Evolutionary conservation across 1,140 invertebrate genomes (phyloP), one percentile per base, ranked within the genome.

Genomic region (Aphidius ervi): DNA sequence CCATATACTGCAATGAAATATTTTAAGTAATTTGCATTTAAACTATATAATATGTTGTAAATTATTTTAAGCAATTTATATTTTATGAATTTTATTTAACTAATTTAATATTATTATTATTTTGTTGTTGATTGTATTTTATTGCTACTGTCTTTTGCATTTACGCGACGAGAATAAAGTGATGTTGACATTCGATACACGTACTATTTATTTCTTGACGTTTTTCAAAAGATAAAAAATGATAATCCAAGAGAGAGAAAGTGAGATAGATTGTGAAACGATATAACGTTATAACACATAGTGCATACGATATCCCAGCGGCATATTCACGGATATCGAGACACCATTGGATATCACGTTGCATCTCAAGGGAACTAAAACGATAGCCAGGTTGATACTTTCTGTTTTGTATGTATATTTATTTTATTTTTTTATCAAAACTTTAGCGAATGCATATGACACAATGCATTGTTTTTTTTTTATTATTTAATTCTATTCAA

Each of bases 241-340:
- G 39, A 31, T 31, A 31, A 31, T 31, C 2, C 23, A 2, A 31
- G 23, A 31, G 23, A 31, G 4, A 31, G 4, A 31, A 31, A 31
- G 23, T 40, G 40, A 9, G 9, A 54, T 54, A n/a, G 58, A 49
- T 49, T 62, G 61, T 31, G 23, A 31, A 31, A 31, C 23, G 23
- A 31, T 31, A 31, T 4, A 31, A 31, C 23, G 23, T 31, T 31
- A 31, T 60, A 57, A 59, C 61, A 53, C 61, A 39, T 56, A 55
- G 54, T 62, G 63, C 63, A 65, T 65, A 62, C 61, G 60, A 65
- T 62, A 65, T 65, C 54, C 46, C 62, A 56, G 58, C 31, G 59
- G 56, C 50, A 59, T 49, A 57, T 62, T 59, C 60, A 59, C 43
- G 54, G 46, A 63, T 63, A 55, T 58, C 56, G 46, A 56, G 57